Base-by-base conservation (phyloP, 2,888 invertebrate species). In the Julus scanicus region DNA sequence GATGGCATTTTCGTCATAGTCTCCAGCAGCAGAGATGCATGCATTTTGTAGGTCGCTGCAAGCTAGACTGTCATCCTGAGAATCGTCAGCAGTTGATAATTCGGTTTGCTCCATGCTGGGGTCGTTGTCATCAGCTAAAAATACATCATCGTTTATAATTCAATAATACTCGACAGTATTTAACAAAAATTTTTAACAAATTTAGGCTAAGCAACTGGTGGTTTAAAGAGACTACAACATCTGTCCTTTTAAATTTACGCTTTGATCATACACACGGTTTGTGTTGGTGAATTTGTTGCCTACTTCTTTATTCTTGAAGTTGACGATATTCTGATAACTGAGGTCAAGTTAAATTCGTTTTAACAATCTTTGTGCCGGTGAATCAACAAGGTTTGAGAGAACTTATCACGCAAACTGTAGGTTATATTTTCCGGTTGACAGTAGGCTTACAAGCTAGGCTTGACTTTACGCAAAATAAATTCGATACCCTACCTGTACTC, bases 41-140 rank as follows among this genome's bases (percentile, higher is more conserved):
- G 44, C 9, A 37, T 87, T 87, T 39, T 40, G 87, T 9, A 20
- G 29, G n/a, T 87, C 86, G 39, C 49, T 71, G 87, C 37, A 87
- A 29, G 44, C 17, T n/a, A 86, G 39, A 86, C 86, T 88, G 15
- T 86, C 88, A 48, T 89, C 89, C 53, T 88, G 89, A 20, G 89
- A 89, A 49, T 86, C 88, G 40, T 89, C 89, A 49, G 88, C 39
- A 20, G 86, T 53, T 0, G 86, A 86, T 53, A 86, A n/a, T 49
- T 86, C 86, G 5, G 53, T n/a, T 48, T 49, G 48, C 1, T 86
- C 53, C 53, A 53, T 86, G 49, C 37, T 53, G 0, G 44, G 53
- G 8, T 49, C 86, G 53, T 57, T 86, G 57, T 53, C 86, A 86
- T 84, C 84, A 4, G 37, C 84, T 84, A 53, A 53, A 84, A 83